These are phyloP conservation scores for Cathartes aura DNA, from an alignment of 2,113 vertebrate genomes.

Conservation along the genomic window DNA sequence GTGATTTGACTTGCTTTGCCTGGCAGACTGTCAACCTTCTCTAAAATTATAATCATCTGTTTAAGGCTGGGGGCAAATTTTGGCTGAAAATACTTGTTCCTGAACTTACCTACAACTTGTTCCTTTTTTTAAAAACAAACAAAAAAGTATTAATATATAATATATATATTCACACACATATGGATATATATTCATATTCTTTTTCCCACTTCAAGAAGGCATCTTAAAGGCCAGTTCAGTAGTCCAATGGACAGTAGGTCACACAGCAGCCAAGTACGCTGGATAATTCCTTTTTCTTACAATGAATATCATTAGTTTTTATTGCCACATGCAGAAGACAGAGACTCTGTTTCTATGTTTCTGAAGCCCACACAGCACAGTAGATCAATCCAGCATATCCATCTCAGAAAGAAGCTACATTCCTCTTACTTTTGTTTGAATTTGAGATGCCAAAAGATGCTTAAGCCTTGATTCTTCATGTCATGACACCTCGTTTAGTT, in stretches of 20 bases:
- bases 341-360: not conserved
- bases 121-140: not conserved
- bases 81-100: not conserved
- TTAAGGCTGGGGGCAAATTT: not conserved
- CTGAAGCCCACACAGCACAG: not conserved
- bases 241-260: not conserved
- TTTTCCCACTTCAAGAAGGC: not conserved
- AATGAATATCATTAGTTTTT: not conserved
- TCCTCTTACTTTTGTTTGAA: not conserved
- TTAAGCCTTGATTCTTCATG: not conserved
- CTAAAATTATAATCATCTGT: not conserved
- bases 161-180: not conserved
- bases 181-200: not conserved
- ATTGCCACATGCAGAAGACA: not conserved
- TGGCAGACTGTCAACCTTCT: conserved; percentile 29
- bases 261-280: not conserved
- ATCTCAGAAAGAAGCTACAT: not conserved
- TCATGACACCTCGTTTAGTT: not conserved
- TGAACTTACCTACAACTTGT: not conserved
- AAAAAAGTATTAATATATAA: not conserved
- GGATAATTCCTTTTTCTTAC: not conserved
- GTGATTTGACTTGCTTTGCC: conserved; percentile 19
- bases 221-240: not conserved
- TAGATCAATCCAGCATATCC: not conserved
- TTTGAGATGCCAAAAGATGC: not conserved